Percentiles rank a stretch among this genome's conserved stretches.
phyloP scores from a whole-genome alignment of 1,140 invertebrate genomes.

The Plectrocnemia conspersa region DNA sequence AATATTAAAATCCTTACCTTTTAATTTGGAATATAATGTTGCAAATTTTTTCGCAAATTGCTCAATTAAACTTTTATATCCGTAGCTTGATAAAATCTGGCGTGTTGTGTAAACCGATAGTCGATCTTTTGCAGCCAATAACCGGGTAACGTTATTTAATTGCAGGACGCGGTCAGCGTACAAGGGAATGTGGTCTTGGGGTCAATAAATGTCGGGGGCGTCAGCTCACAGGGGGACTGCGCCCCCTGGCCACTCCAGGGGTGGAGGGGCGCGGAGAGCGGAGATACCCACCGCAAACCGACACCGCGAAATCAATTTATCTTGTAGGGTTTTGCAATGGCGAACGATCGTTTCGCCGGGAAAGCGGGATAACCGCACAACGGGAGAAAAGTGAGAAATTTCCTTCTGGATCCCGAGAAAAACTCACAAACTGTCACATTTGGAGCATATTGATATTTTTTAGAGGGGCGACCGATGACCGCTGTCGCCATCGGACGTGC shows the following conservation, averaged over 20 bases:
- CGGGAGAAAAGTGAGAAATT: no score
- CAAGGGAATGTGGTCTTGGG: constrained; percentile 21
- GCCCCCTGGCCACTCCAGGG: not conserved
- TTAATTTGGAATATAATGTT: no score
- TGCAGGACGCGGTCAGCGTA: constrained; percentile 9
- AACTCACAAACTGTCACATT: not conserved
- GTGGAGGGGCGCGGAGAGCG: not conserved
- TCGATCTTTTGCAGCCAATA: constrained; percentile 22
- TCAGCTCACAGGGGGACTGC: constrained; percentile 18
- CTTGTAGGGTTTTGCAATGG: constrained; percentile 17
- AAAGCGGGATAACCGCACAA: not conserved
- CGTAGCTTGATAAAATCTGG: not conserved
- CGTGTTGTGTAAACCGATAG: constrained; percentile 4
- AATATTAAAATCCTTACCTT: no score
- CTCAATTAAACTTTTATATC: no score
- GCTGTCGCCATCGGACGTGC: no score
- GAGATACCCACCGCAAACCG: constrained; percentile 20
- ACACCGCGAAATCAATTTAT: constrained; percentile 31
- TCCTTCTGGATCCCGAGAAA: not conserved
- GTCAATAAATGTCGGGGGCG: constrained; percentile 28
- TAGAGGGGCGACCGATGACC: no score
- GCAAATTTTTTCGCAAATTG: no score
- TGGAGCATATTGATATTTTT: no score
- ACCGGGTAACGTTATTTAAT: constrained; percentile 24
- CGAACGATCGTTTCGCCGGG: constrained; percentile 12